Evolutionary conservation across 2,888 invertebrate genomes (phyloP), one percentile per base, ranked within the genome.

Genomic region (Hipparchia semele): DNA sequence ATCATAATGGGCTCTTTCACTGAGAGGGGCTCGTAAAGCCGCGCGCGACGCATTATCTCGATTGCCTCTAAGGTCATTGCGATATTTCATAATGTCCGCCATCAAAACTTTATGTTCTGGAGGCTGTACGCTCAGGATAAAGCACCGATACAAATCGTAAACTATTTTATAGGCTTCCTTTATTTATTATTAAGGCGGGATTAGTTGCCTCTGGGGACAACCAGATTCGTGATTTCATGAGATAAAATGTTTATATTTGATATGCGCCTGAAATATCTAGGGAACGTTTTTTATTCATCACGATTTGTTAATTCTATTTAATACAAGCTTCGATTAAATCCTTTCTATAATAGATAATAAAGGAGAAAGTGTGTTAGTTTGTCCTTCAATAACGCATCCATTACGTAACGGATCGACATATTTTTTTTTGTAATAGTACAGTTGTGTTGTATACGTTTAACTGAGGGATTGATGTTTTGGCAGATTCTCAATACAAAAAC

Each of bases 61-160:
- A 84, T 84, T 84, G 82, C 76, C 78, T 79, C 71, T 56, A 65
- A 75, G 78, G 77, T 78, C 77, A 82, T 80, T 81, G 79, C 73
- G 68, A 76, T 80, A 79, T 80, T 79, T 80, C 81, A 81, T 87
- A 86, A 88, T 83, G 82, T 79, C 77, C 71, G 78, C 82, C 84
- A 89, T 89, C 86, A 88, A 89, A 87, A 85, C 82, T 89, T 89
- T 88, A 89, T 81, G 86, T 81, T 79, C 80, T 78, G 78, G 78
- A 71, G 74, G 76, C 75, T 73, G 73, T 75, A 78, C 74, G 73
- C 73, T 70, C 58, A 64, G 75, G 74, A 79, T 80, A 81, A 80
- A 78, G 71, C 78, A 75, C 79, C 83, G 78, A 87, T 86, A 87
- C 84, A 84, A 83, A 83, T 83, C 87, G 83, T 89, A 86, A 87